phyloP scores from a whole-genome alignment of 1,140 invertebrate species.

The Brachystomella parvula region DNA sequence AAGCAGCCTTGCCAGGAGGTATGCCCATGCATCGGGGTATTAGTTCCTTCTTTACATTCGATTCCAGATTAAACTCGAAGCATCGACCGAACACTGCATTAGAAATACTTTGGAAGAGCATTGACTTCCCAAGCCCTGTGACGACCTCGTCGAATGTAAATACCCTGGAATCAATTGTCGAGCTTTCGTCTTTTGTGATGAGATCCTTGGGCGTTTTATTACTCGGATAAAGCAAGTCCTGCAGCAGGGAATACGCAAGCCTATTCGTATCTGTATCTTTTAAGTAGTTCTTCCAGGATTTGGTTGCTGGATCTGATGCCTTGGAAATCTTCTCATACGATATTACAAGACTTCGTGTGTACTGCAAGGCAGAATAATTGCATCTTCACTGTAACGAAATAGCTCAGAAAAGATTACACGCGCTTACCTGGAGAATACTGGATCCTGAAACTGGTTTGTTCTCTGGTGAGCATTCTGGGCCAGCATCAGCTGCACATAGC shows the following conservation, averaged over 20 bases:
- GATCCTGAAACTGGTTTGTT: conserved; percentile 17
- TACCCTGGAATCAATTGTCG: neutral
- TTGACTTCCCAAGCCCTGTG: conserved; percentile 24
- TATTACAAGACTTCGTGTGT: conserved; percentile 28
- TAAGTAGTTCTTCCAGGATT: neutral
- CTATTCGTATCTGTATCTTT: neutral
- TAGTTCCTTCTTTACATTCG: conserved; percentile 14
- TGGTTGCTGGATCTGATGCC: neutral
- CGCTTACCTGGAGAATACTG: conserved; percentile 27
- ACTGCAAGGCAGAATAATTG: conserved; percentile 25
- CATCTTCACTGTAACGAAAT: neutral
- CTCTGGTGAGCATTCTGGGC: neutral
- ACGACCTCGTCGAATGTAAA: conserved; percentile 30
- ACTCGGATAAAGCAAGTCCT: conserved; percentile 28
- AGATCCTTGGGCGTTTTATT: conserved; percentile 23
- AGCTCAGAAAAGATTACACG: neutral
- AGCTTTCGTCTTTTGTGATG: conserved; percentile 1
- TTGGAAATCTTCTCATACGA: conserved; percentile 27
- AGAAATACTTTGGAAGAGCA: conserved; percentile 28
- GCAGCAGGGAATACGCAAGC: conserved; percentile 23
- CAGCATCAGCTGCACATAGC: conserved; percentile 9
- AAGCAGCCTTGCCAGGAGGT: neutral
- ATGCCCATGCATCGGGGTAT: conserved; percentile 26
- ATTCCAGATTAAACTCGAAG: conserved; percentile 28
- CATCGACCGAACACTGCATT: conserved; percentile 29